A percentile compares a stretch with the other conserved stretches of the same genome.
phyloP scores from a whole-genome alignment of 2,888 invertebrate species.

The Trichogramma evanescens region DNA sequence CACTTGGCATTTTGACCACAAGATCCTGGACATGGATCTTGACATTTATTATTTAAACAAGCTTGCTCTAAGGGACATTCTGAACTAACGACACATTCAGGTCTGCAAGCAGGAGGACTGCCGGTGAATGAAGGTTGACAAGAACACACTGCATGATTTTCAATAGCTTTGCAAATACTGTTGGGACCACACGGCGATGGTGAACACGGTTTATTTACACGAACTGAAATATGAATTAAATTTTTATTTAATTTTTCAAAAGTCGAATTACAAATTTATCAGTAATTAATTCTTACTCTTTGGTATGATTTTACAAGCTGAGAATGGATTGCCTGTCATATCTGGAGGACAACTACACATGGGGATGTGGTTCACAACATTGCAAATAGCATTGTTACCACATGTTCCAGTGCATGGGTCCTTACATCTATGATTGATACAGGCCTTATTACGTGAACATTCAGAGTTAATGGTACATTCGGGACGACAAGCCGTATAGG shows the following conservation, averaged over 20 bases:
- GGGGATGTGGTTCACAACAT: conserved; percentile 68
- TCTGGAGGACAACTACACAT: conserved; percentile 65
- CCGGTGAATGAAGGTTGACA: conserved; percentile 67
- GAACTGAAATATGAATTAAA: conserved; percentile 16
- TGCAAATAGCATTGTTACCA: conserved; percentile 64
- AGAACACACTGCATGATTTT: conserved; percentile 64
- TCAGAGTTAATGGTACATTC: conserved; percentile 70
- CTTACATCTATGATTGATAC: conserved; percentile 63
- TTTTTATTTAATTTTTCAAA: background rate
- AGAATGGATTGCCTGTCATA: conserved; percentile 66
- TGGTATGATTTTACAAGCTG: conserved; percentile 54
- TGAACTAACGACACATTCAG: conserved; percentile 73
- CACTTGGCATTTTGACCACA: conserved; percentile 76
- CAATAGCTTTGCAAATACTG: conserved; percentile 63
- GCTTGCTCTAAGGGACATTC: conserved; percentile 71
- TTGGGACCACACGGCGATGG: conserved; percentile 78
- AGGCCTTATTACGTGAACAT: conserved; percentile 61
- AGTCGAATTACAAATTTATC: background rate
- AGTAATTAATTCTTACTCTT: conserved; percentile 24
- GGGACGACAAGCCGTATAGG: conserved; percentile 62
- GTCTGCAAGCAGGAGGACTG: conserved; percentile 70
- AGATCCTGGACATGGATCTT: conserved; percentile 70
- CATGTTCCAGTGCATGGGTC: conserved; percentile 73
- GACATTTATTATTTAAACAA: conserved; percentile 70
- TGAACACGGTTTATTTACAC: conserved; percentile 51